phyloP scores from a whole-genome alignment of 1,140 invertebrate species.

The Camponotus floridanus region DNA sequence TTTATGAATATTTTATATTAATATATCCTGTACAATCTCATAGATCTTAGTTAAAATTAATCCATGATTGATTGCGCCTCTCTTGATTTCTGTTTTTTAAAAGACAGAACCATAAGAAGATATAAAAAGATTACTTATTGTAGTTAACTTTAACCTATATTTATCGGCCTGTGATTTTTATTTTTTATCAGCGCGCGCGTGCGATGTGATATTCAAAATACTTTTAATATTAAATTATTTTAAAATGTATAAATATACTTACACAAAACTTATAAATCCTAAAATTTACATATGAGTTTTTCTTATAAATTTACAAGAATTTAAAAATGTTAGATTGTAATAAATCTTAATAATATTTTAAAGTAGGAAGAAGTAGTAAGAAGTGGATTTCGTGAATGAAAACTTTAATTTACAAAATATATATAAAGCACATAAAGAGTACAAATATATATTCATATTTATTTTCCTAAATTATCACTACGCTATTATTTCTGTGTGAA shows the following conservation, averaged over 20 bases:
- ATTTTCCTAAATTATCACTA: neutral
- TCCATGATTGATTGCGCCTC: neutral
- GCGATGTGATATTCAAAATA: neutral
- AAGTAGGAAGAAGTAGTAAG: neutral
- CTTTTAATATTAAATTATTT: neutral
- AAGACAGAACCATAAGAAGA: neutral
- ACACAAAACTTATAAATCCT: neutral
- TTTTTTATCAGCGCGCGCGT: too few species aligned
- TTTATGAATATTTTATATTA: neutral
- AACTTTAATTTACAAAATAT: neutral
- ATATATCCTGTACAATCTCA: neutral
- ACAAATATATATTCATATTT: neutral
- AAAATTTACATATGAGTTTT: neutral
- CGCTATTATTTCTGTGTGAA: neutral
- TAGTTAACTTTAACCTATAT: neutral
- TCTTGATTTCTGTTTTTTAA: neutral
- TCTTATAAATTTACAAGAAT: neutral
- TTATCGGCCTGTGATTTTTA: too few species aligned
- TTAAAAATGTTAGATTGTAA: neutral
- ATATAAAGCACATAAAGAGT: neutral
- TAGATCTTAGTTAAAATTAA: slow-evolving; percentile 8
- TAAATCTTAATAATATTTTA: slow-evolving; percentile 7
- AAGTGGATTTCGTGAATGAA: neutral
- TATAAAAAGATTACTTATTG: neutral
- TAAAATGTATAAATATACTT: neutral